Conservation (phyloP, 1,140 invertebrate genomes). For the Philopotamus ludificatus region DNA sequence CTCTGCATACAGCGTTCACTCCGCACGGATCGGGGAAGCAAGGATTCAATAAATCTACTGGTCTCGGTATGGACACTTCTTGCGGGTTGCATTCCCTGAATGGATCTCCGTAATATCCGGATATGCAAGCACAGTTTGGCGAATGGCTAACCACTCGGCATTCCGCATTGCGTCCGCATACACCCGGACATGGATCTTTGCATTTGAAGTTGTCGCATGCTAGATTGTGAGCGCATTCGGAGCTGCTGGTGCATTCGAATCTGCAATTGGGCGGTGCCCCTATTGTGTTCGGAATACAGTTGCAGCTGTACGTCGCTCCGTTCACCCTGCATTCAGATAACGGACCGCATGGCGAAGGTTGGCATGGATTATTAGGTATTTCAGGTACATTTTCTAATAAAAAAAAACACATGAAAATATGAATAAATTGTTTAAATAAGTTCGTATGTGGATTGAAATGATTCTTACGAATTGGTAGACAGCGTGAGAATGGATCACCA, state of each 20-base stretch:
- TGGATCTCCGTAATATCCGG: conserved; percentile 70
- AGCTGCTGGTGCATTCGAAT: conserved; percentile 73
- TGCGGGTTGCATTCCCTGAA: conserved; percentile 64
- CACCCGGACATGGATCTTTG: conserved; percentile 69
- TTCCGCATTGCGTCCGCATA: conserved; percentile 69
- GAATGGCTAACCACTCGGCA: conserved; percentile 74
- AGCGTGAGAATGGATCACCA: conserved; percentile 65
- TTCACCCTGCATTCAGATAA: conserved; percentile 68
- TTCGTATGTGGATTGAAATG: not conserved
- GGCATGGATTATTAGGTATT: conserved; percentile 60
- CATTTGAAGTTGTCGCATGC: conserved; percentile 74
- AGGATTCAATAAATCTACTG: conserved; percentile 44
- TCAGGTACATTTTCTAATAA: conserved; percentile 4
- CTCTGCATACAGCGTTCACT: conserved; percentile 59
- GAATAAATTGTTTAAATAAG: conserved; percentile 47
- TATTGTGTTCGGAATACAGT: conserved; percentile 66
- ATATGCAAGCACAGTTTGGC: conserved; percentile 68
- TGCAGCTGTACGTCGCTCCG: conserved; percentile 65
- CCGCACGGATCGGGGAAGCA: conserved; percentile 65
- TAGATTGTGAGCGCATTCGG: conserved; percentile 68
- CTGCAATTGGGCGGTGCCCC: conserved; percentile 73
- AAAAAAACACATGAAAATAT: conserved; percentile 10
- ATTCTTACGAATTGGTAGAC: conserved; percentile 59
- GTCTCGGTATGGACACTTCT: too few species aligned
- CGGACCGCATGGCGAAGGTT: conserved; percentile 73